Base-by-base conservation (phyloP, 2,113 vertebrate species). In the Indicator maculatus region DNA sequence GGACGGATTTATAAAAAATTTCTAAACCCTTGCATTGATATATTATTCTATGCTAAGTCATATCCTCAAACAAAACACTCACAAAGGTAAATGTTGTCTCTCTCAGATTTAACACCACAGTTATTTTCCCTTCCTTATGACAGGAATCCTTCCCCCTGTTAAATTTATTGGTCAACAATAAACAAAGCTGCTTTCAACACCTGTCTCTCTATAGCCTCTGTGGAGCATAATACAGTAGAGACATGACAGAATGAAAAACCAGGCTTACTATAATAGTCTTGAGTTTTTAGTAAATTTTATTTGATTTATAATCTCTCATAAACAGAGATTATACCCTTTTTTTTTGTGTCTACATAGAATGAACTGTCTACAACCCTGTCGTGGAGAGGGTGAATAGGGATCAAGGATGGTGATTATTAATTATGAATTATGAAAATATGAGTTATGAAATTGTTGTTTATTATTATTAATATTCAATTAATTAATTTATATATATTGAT, bases 61-160 rank as follows among this genome's bases (percentile, higher is more conserved):
- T 44, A 39, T 63, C 19, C 50, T 79, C 55, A 70, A 83, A 36
- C 12, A 85, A 79, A 55, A 75, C 20, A 4, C 39, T 60, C 70
- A 33, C 27, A 12, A 44, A 59, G 21, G 6, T 74, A 83, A 83
- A 59, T 39, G 28, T 17, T 50, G 13, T 23, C 67, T 83, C 16
- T 76, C 18, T 80, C 47, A 21, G 15, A 94, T 86, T 77, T 86
- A 86, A 50, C 36, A 63, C 21, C 9, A 6, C 10, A 12, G 5
- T 85, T 90, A 88, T 90, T 95, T 93, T 94, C 86, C 65, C 73
- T 67, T 94, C 58, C 65, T 86, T 67, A 63, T 91, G 87, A 75
- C 41, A 88, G 73, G 33, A 77, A 56, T 90, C 72, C 53, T 72
- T 72, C 61, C 65, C 50, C 47, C 56, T 65, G 30, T 33, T 69